Evolutionary conservation across 2,797 vertebrate genomes (phyloP).

Genomic region (Fistularia commersonii): DNA sequence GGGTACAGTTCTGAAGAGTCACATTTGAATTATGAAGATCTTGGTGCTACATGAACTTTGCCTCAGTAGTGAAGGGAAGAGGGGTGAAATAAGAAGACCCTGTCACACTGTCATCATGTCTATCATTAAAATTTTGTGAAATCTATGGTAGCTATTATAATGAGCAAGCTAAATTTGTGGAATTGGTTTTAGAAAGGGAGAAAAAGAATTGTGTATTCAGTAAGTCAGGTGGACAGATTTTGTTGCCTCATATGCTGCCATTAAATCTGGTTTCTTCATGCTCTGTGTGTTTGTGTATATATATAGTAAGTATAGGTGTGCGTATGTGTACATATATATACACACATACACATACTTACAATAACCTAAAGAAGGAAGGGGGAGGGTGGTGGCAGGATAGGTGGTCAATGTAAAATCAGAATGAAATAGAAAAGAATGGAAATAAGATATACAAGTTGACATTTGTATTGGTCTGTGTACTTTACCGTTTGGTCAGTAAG

Average conservation of each 20-base stretch:
- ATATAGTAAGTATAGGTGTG: too few species aligned
- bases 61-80: slow-evolving; percentile 9
- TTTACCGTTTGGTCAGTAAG: slow-evolving; percentile 78
- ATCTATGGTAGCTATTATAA: too few species aligned
- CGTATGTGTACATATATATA: slow-evolving; percentile 3
- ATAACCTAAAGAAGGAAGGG: slow-evolving; percentile 53
- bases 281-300: not conserved
- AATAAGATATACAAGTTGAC: not conserved
- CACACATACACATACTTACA: slow-evolving; percentile 53
- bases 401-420: slow-evolving; percentile 19
- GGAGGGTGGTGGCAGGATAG: slow-evolving; percentile 42
- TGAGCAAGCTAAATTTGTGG: too few species aligned
- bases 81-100: not conserved
- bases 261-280: not conserved
- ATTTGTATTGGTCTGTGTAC: not conserved
- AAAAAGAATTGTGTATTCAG: too few species aligned
- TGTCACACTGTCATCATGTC: slow-evolving; percentile 1
- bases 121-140: not conserved
- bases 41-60: slow-evolving; percentile 22
- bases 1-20: slow-evolving; percentile 14
- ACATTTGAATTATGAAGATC: slow-evolving; percentile 16
- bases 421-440: slow-evolving; percentile 5
- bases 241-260: too few species aligned
- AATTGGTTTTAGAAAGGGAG: too few species aligned
- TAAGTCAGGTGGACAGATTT: too few species aligned